Conservation (phyloP, 2,113 vertebrate genomes). For the Noturus placidus region DNA sequence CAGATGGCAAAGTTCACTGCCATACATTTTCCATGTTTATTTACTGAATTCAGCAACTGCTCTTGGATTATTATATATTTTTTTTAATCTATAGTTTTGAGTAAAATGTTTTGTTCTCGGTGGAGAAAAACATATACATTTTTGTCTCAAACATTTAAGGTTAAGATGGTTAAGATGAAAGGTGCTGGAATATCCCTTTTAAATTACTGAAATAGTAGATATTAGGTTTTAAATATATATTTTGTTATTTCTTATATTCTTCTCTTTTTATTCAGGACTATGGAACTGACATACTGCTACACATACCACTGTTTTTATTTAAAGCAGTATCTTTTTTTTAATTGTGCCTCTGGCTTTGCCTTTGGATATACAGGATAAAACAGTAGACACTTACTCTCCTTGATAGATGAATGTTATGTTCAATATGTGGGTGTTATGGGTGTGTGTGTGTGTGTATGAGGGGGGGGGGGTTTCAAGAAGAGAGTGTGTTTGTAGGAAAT, state of each 20-base stretch:
- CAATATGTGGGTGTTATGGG: slow-evolving; percentile 17
- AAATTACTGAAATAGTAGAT: background rate
- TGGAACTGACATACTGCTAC: background rate
- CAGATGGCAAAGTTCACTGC: background rate
- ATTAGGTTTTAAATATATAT: background rate
- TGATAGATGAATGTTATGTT: slow-evolving; percentile 3
- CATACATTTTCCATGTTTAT: background rate
- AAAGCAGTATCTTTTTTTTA: slow-evolving; percentile 13
- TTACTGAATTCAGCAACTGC: background rate
- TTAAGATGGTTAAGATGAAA: background rate
- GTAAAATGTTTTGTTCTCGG: background rate
- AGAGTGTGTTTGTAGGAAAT: slow-evolving; percentile 31
- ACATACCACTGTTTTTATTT: slow-evolving; percentile 10
- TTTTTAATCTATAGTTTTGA: background rate
- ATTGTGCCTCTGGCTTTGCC: slow-evolving; percentile 35
- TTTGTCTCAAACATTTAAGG: background rate
- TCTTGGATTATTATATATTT: background rate
- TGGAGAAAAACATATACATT: background rate
- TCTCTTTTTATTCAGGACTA: background rate
- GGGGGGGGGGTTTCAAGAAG: background rate
- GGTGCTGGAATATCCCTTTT: background rate
- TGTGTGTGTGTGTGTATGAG: background rate
- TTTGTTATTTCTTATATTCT: background rate
- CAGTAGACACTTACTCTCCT: background rate
- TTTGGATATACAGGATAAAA: slow-evolving; percentile 26